Conservation (phyloP, 2,888 invertebrate species). For the Macropis europaea region DNA sequence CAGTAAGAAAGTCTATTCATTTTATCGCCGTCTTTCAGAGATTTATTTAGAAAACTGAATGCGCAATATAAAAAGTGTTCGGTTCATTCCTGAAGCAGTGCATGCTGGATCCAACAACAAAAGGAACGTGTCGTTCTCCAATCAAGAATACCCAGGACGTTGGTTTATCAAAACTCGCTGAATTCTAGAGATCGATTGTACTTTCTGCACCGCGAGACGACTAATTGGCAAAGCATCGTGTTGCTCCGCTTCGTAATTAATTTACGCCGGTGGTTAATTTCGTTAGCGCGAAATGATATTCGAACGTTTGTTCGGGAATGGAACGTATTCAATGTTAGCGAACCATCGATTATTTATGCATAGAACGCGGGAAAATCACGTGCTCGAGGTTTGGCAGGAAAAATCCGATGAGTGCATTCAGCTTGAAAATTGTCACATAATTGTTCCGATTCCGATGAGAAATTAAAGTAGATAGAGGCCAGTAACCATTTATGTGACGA, state of each 20-base stretch:
- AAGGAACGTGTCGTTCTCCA: constrained; percentile 21
- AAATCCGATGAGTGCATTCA: too few relatives aligned
- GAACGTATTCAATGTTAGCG: not conserved
- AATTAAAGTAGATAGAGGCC: not conserved
- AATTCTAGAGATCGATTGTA: constrained; percentile 28
- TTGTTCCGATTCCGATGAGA: not conserved
- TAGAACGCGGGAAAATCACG: too few relatives aligned
- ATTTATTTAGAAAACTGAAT: too few relatives aligned
- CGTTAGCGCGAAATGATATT: constrained; percentile 9
- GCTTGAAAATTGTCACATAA: too few relatives aligned
- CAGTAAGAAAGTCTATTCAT: too few relatives aligned
- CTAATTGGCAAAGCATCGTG: constrained; percentile 45
- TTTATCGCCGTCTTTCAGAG: too few relatives aligned
- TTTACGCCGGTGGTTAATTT: constrained; percentile 18
- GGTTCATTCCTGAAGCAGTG: too few relatives aligned
- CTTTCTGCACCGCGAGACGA: constrained; percentile 31
- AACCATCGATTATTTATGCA: too few relatives aligned
- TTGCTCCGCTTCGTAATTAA: constrained; percentile 29
- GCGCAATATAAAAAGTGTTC: too few relatives aligned
- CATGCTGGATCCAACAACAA: too few relatives aligned
- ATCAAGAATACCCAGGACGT: constrained; percentile 51
- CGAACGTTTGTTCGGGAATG: not conserved
- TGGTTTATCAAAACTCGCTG: constrained; percentile 10
- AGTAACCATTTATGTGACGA: constrained; percentile 6
- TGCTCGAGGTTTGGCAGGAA: too few relatives aligned